These are phyloP conservation scores for Phalanger gymnotis DNA, from an alignment of 2,797 vertebrate species.

Conservation along the genomic window DNA sequence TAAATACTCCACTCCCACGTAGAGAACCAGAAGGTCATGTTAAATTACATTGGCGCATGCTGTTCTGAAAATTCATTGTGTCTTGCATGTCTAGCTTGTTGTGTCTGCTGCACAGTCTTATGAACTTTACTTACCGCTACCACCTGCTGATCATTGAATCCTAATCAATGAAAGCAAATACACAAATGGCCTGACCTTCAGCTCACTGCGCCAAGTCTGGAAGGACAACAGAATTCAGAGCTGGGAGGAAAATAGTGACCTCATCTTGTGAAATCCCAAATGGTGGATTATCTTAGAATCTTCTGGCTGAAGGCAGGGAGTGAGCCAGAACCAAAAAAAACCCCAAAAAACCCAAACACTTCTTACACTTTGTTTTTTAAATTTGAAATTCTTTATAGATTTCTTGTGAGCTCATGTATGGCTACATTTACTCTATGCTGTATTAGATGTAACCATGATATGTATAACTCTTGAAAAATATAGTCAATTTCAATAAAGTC, in stretches of 20 bases:
- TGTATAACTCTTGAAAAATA: neutral
- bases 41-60: constrained; percentile 69
- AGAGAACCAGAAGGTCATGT: constrained; percentile 60
- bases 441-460: constrained; percentile 8
- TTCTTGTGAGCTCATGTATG: neutral
- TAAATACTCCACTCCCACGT: constrained; percentile 33
- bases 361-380: neutral
- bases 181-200: constrained; percentile 69
- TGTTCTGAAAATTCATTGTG: constrained; percentile 60
- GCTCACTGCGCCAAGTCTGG: constrained; percentile 42
- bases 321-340: constrained; percentile 29
- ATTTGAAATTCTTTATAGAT: constrained; percentile 41
- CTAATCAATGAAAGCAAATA: constrained; percentile 69
- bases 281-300: constrained; percentile 19
- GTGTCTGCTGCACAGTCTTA: constrained; percentile 62
- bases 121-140: constrained; percentile 80
- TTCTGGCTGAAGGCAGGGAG: constrained; percentile 36
- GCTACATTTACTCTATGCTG: neutral
- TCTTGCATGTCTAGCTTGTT: constrained; percentile 43
- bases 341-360: constrained; percentile 13
- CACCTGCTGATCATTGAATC: constrained; percentile 68
- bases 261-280: constrained; percentile 19
- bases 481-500: neutral
- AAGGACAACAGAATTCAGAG: constrained; percentile 55
- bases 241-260: constrained; percentile 44